Conservation (phyloP, 2,113 vertebrate species). For the Anguilla rostrata region DNA sequence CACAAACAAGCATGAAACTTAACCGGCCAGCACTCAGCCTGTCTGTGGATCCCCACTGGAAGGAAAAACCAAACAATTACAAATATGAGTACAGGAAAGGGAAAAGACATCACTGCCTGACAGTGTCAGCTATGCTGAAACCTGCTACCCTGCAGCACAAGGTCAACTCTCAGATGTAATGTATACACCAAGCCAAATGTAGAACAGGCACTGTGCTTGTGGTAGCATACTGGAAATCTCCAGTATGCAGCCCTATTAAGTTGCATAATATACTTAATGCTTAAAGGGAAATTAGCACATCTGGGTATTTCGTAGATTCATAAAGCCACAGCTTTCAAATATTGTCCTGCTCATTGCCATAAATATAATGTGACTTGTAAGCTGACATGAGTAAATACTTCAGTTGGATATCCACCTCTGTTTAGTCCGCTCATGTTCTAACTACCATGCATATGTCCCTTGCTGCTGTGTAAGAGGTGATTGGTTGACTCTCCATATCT, state of each 20-base stretch:
- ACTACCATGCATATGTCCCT: background rate
- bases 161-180: background rate
- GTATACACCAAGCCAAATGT: background rate
- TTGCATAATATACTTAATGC: background rate
- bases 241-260: background rate
- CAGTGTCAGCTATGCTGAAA: background rate
- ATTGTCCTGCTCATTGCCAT: background rate
- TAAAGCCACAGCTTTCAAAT: background rate
- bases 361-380: background rate
- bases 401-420: background rate
- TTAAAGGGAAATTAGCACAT: background rate
- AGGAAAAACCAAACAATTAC: slow-evolving; percentile 17
- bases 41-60: slow-evolving; percentile 18
- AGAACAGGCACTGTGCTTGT: background rate
- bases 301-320: background rate
- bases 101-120: slow-evolving; percentile 30
- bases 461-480: background rate
- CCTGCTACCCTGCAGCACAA: background rate
- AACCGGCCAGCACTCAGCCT: slow-evolving; percentile 47
- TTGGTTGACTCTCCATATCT: background rate
- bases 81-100: slow-evolving; percentile 37
- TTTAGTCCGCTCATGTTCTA: background rate
- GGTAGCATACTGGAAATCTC: background rate
- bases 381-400: background rate
- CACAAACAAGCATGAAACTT: slow-evolving; percentile 55